Evolutionary conservation across 2,113 vertebrate genomes (phyloP).

Genomic region (Alaudala cheleensis): DNA sequence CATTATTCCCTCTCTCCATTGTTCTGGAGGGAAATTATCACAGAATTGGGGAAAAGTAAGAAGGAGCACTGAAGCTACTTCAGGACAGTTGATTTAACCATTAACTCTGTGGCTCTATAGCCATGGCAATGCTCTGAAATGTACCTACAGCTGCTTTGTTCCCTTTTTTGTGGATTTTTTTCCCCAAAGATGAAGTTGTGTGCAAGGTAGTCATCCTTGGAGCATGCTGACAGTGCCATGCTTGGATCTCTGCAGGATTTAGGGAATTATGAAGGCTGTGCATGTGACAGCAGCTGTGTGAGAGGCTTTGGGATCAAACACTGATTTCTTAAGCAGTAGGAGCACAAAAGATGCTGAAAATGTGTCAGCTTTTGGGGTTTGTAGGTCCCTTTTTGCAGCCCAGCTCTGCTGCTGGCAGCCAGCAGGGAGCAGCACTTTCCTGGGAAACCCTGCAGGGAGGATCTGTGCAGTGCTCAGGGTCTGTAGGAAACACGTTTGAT

Average conservation of each 20-base stretch:
- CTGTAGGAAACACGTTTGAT: fast-evolving
- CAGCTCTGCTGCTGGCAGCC: not conserved
- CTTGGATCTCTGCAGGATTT: not conserved
- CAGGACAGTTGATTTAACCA: not conserved
- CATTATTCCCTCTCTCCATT: not conserved
- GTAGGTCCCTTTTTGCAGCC: fast-evolving
- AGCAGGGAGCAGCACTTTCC: conserved; percentile 60
- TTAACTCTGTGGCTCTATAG: not conserved
- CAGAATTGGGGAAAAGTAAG: not conserved
- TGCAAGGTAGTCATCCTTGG: fast-evolving
- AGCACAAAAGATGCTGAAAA: not conserved
- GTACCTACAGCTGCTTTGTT: not conserved
- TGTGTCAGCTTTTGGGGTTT: not conserved
- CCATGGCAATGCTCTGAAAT: not conserved
- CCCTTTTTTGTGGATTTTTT: too few species aligned
- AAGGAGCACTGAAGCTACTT: not conserved
- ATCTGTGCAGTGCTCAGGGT: not conserved
- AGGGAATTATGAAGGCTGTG: not conserved
- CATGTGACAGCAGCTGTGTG: not conserved
- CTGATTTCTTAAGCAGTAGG: not conserved
- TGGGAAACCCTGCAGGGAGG: not conserved
- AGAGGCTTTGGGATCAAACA: not conserved
- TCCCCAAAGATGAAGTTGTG: not conserved
- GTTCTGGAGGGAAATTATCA: not conserved
- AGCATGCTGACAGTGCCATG: not conserved